Evolutionary conservation across 2,888 invertebrate genomes (phyloP).

Genomic region (Catocala nupta): DNA sequence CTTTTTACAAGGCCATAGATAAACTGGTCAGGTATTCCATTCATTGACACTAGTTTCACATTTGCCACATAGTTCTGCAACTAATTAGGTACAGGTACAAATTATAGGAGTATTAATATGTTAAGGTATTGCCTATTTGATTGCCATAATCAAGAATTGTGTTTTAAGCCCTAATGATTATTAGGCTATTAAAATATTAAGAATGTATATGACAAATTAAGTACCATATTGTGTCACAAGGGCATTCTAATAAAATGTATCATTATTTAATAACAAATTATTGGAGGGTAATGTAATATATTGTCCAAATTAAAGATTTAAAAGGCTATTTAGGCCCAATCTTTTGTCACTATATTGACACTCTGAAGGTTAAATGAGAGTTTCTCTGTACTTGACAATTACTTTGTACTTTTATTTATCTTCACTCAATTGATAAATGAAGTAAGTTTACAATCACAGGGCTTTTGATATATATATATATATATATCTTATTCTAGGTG

Average conservation of each 20-base stretch:
- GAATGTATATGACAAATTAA: too few relatives aligned
- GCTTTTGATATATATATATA: too few relatives aligned
- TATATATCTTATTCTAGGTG: too few relatives aligned
- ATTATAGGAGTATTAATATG: background rate
- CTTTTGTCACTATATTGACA: background rate
- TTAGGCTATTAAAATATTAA: too few relatives aligned
- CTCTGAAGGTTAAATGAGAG: slow-evolving; percentile 7
- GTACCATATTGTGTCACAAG: too few relatives aligned
- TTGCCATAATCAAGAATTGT: too few relatives aligned
- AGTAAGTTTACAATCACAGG: too few relatives aligned
- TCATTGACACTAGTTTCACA: slow-evolving; percentile 11
- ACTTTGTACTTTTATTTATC: background rate
- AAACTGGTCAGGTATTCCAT: slow-evolving; percentile 18
- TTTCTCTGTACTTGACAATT: slow-evolving; percentile 11
- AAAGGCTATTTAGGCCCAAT: background rate
- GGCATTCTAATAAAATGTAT: too few relatives aligned
- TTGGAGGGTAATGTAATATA: too few relatives aligned
- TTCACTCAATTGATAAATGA: too few relatives aligned
- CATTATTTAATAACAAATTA: too few relatives aligned
- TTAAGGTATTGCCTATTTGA: background rate
- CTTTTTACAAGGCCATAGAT: slow-evolving; percentile 31
- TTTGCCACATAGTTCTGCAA: slow-evolving; percentile 6
- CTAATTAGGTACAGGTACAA: background rate
- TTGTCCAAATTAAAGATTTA: too few relatives aligned
- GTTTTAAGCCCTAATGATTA: background rate